Evolutionary conservation across 2,113 vertebrate genomes (phyloP).

Genomic region (Notarius lentiginosus): DNA sequence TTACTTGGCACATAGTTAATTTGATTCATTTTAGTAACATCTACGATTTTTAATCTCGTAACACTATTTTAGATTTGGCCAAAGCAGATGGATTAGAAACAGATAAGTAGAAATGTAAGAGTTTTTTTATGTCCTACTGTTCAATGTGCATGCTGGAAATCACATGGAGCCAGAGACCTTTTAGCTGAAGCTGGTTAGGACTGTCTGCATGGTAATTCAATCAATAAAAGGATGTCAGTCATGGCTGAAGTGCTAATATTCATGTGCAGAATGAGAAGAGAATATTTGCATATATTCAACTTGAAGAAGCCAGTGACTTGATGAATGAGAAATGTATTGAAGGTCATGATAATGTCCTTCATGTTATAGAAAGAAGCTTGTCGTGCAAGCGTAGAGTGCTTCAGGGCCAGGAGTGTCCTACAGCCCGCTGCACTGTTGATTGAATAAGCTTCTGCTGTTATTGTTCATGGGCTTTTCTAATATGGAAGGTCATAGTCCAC

Average conservation of each 20-base stretch:
- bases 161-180: conserved; percentile 20
- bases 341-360: conserved; percentile 31
- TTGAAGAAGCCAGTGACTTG: neutral
- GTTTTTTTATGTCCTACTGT: neutral
- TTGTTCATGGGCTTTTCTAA: conserved; percentile 29
- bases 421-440: neutral
- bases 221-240: conserved; percentile 43
- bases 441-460: conserved; percentile 23
- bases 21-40: neutral
- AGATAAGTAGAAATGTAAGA: neutral
- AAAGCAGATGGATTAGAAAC: neutral
- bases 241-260: conserved; percentile 22
- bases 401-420: neutral
- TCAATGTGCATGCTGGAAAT: conserved; percentile 7
- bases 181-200: conserved; percentile 32
- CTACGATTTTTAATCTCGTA: neutral
- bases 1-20: neutral
- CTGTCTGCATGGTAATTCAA: conserved; percentile 37
- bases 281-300: conserved; percentile 35
- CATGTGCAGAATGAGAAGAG: conserved; percentile 8
- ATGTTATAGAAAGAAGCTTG: conserved; percentile 5
- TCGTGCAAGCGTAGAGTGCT: neutral
- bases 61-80: neutral
- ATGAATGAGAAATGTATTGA: conserved; percentile 33
- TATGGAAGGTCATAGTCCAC: conserved; percentile 31